Conservation (phyloP, 2,888 invertebrate species). For the Ernsta delagoae region DNA sequence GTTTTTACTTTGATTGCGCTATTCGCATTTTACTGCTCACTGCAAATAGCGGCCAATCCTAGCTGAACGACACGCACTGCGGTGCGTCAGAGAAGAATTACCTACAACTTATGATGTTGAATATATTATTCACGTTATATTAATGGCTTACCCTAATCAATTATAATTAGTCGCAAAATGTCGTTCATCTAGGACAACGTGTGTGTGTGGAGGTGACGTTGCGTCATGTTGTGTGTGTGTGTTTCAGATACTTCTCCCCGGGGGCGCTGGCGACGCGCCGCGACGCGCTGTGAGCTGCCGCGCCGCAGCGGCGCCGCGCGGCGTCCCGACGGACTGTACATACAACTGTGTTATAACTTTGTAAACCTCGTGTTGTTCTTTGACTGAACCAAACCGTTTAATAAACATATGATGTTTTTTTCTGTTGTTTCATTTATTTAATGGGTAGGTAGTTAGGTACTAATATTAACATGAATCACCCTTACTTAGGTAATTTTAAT, state of each 20-base stretch:
- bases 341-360: constrained; percentile 54
- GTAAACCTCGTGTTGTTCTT: constrained; percentile 54
- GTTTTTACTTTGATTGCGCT: background rate
- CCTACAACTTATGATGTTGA: too few species aligned
- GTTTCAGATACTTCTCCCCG: constrained; percentile 48
- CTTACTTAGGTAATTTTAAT: too few species aligned
- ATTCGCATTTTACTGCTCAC: constrained; percentile 4
- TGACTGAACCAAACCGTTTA: constrained; percentile 62
- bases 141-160: too few species aligned
- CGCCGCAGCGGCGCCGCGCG: background rate
- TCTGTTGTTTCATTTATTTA: background rate
- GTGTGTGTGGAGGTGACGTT: background rate
- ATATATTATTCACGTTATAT: too few species aligned
- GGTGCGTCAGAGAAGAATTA: background rate
- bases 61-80: background rate
- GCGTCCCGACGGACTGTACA: constrained; percentile 55
- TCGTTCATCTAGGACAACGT: background rate
- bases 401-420: constrained; percentile 61
- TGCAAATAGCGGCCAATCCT: background rate
- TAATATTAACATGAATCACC: too few species aligned
- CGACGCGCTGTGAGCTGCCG: constrained; percentile 41
- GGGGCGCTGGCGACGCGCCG: constrained; percentile 44
- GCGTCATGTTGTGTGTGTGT: background rate
- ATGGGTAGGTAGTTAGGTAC: too few species aligned
- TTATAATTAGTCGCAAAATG: background rate